Conservation (phyloP, 2,113 vertebrate genomes). For the Calyptommatus sinebrachiatus region DNA sequence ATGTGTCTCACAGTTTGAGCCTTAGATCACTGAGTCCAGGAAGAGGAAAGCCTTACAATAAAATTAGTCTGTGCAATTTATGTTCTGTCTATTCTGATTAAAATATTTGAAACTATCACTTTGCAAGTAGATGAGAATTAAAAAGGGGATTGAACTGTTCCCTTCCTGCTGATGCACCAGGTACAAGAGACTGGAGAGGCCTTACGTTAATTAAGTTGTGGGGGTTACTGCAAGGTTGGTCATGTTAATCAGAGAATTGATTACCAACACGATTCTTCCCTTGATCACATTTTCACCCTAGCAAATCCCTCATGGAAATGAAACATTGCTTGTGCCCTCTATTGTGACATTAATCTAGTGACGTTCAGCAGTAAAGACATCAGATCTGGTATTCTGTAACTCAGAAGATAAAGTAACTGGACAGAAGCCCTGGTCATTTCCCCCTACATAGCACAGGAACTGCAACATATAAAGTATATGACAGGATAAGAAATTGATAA, state of each 20-base stretch:
- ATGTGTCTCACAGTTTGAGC: background rate
- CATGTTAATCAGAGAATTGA: conserved; percentile 35
- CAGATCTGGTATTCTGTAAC: conserved; percentile 14
- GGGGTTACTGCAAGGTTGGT: conserved; percentile 1
- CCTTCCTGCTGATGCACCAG: background rate
- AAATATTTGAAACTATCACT: background rate
- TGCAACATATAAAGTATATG: background rate
- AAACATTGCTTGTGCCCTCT: background rate
- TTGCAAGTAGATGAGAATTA: background rate
- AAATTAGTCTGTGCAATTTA: background rate
- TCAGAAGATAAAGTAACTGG: background rate
- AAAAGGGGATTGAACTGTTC: conserved; percentile 3
- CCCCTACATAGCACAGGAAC: background rate
- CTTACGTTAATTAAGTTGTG: background rate
- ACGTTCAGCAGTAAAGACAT: conserved; percentile 1
- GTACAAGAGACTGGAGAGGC: conserved; percentile 12
- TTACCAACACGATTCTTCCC: background rate
- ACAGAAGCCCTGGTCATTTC: background rate
- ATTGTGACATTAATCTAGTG: background rate
- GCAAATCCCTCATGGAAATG: conserved; percentile 15
- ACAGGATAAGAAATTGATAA: conserved; percentile 1
- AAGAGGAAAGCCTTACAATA: no score
- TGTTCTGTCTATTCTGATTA: background rate
- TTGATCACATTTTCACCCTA: background rate
- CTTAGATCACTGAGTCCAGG: no score